Evolutionary conservation across 2,888 invertebrate species (phyloP).

Genomic region (Actias luna): DNA sequence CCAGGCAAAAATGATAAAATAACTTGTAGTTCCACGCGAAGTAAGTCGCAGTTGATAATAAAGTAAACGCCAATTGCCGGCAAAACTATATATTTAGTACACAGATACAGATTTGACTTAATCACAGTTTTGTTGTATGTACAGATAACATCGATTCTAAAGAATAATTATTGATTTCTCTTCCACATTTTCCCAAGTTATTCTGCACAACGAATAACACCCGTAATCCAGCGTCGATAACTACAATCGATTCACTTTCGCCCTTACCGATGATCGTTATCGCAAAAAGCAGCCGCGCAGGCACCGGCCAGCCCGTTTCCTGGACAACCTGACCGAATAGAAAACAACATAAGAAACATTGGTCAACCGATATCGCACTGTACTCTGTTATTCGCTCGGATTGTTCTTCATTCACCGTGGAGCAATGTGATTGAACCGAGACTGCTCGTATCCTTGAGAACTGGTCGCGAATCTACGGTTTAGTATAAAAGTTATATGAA

Average conservation of each 20-base stretch:
- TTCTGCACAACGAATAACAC: not conserved
- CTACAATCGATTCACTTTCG: constrained; percentile 70
- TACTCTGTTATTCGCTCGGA: constrained; percentile 41
- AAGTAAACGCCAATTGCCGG: too few species aligned
- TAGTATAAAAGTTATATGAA: constrained; percentile 51
- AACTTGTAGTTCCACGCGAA: too few species aligned
- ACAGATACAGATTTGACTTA: too few species aligned
- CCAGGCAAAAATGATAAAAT: too few species aligned
- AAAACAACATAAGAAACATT: constrained; percentile 11
- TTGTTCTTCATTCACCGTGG: constrained; percentile 70
- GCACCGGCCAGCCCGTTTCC: constrained; percentile 32
- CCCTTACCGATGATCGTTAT: constrained; percentile 57
- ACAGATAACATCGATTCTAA: not conserved
- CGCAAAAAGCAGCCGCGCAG: constrained; percentile 56
- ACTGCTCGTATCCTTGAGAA: constrained; percentile 68
- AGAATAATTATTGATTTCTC: constrained; percentile 4
- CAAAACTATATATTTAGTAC: too few species aligned
- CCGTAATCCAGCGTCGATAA: constrained; percentile 51
- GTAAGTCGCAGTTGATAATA: too few species aligned
- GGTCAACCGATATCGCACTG: constrained; percentile 20
- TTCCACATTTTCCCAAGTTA: not conserved
- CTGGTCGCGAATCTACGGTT: constrained; percentile 57
- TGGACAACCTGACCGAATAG: constrained; percentile 22
- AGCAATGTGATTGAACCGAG: constrained; percentile 70
- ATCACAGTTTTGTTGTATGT: not conserved